Percentiles rank a stretch among this genome's conserved stretches.
Conservation (phyloP, 92 coral and sea anemone genomes). For the Parazoanthus atlanticus region DNA sequence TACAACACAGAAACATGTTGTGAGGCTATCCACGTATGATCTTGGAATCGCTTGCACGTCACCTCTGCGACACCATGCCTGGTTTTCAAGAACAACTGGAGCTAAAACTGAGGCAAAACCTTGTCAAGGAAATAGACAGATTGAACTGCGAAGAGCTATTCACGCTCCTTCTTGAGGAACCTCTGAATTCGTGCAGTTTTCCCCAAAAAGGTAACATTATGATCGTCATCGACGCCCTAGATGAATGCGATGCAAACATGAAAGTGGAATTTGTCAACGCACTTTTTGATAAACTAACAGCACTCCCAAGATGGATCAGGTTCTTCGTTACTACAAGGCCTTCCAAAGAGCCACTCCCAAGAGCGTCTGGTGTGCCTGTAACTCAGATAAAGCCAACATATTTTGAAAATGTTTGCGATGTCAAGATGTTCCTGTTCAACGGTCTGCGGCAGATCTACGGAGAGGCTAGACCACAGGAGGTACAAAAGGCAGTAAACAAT, state of each 20-base stretch:
- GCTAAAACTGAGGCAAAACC: not conserved
- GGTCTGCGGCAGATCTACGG: not conserved
- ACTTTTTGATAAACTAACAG: no score
- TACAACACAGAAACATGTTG: not conserved
- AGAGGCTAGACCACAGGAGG: not conserved
- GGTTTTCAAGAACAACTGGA: not conserved
- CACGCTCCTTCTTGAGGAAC: not conserved
- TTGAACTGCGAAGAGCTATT: not conserved
- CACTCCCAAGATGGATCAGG: no score
- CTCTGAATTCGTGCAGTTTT: not conserved
- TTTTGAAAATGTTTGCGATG: not conserved
- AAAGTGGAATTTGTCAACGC: conserved; percentile 24
- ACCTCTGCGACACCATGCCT: not conserved
- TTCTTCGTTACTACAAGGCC: conserved; percentile 38
- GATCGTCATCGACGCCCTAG: conserved; percentile 40
- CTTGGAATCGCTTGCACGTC: not conserved
- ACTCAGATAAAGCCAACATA: not conserved
- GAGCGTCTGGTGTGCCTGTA: not conserved
- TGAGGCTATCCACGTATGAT: not conserved
- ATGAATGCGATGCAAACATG: not conserved
- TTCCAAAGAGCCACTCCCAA: not conserved
- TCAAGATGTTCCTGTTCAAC: not conserved
- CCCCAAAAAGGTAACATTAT: not conserved
- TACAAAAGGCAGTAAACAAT: not conserved
- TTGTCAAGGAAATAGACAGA: not conserved